Evolutionary conservation across 2,113 vertebrate genomes (phyloP), one percentile per base, ranked within the genome.

Genomic region (Epinephelus fuscoguttatus): DNA sequence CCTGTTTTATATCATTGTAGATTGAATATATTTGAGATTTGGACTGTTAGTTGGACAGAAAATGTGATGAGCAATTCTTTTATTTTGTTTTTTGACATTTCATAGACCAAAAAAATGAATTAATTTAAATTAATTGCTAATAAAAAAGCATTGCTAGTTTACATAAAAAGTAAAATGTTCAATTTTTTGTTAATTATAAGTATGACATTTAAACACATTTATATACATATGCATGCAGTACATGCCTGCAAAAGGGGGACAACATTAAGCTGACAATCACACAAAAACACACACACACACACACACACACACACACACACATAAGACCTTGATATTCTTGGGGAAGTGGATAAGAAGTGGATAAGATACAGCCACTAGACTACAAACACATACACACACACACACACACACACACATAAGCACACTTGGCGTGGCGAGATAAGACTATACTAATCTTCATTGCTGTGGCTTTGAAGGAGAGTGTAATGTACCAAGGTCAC

Each of bases 401-500:
- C 33, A 53, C 55, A 70, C 62, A 75, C 42, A 78, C 40, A 69
- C 70, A 80, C 74, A 85, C 81, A 67, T 21, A 73, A 45, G 69
- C 42, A 84, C 75, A 75, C 49, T 79, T 73, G 55, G 21, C 18
- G 37, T 84, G 19, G 25, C 45, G 17, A 64, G 79, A 78, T 72
- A 77, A 78, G 86, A 85, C 78, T 66, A 78, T 52, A 89, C 81
- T 91, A 79, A 76, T 91, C 87, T 86, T 92, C 88, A 90, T 87
- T 89, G 75, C 82, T 71, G 50, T 23, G 17, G 67, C 84, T 91
- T 85, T 93, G 88, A 91, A 94, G 91, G 91, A 90, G 92, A 91
- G 84, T 83, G 84, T 90, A 89, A 93, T 92, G 84, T 86, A 89
- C 91, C 92, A 94, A 94, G 92, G 93, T 94, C 93, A 94, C 91